These are phyloP conservation scores for Mechanitis messenoides DNA, from an alignment of 2,888 invertebrate genomes.

Conservation along the genomic window DNA sequence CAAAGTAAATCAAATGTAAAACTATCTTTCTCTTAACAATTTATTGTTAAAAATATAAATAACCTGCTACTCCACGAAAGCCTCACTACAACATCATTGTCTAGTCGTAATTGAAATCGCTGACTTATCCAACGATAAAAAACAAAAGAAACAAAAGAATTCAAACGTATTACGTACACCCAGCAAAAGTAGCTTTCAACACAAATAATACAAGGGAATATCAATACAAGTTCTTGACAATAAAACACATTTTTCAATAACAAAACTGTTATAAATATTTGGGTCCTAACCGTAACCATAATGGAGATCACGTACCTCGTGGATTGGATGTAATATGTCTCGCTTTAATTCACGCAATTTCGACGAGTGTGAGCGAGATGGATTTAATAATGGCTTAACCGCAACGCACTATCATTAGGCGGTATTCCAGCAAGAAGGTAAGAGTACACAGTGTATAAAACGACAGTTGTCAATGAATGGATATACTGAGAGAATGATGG, in stretches of 20 bases:
- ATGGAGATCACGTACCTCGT: slow-evolving; percentile 72
- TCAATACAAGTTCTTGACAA: slow-evolving; percentile 19
- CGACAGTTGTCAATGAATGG: slow-evolving; percentile 32
- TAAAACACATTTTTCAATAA: slow-evolving; percentile 27
- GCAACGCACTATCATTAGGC: slow-evolving; percentile 68
- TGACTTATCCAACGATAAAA: slow-evolving; percentile 54
- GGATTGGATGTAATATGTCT: slow-evolving; percentile 55
- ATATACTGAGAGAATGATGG: slow-evolving; percentile 18
- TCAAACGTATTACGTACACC: slow-evolving; percentile 53
- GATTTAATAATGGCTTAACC: slow-evolving; percentile 68
- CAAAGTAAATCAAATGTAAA: neutral
- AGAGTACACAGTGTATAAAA: slow-evolving; percentile 30
- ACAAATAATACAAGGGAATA: slow-evolving; percentile 13
- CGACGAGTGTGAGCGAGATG: slow-evolving; percentile 57
- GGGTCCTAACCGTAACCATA: slow-evolving; percentile 44
- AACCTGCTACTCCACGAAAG: slow-evolving; percentile 24
- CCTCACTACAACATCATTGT: slow-evolving; percentile 25
- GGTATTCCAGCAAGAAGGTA: slow-evolving; percentile 54
- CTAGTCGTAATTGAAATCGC: slow-evolving; percentile 41
- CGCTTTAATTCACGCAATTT: slow-evolving; percentile 54
- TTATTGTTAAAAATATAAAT: slow-evolving; percentile 15
- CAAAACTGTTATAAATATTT: slow-evolving; percentile 21
- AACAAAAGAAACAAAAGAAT: slow-evolving; percentile 60
- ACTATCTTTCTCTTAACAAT: neutral
- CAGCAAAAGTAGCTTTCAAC: slow-evolving; percentile 7